phyloP scores from a whole-genome alignment of 2,797 vertebrate genomes.

The Meriones psammophilus region DNA sequence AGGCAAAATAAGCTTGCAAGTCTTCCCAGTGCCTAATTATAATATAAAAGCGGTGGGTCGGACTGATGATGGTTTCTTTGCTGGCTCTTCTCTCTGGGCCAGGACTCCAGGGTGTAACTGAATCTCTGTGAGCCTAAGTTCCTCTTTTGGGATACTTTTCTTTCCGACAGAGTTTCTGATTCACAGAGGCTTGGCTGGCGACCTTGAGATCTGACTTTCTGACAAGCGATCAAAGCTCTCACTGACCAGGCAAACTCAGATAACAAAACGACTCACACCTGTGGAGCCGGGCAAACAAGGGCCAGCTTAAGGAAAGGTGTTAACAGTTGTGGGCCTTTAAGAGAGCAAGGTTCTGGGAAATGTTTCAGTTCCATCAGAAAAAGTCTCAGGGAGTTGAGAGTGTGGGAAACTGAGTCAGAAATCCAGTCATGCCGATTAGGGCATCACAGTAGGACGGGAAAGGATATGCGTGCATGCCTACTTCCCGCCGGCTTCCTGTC shows the following conservation, averaged over 20 bases:
- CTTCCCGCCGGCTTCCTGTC: neutral
- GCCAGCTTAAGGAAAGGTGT: neutral
- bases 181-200: neutral
- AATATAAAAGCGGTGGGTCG: neutral
- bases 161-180: neutral
- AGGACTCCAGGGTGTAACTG: neutral
- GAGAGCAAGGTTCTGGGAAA: neutral
- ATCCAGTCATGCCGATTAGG: neutral
- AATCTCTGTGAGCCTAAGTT: slow-evolving; percentile 40
- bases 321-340: neutral
- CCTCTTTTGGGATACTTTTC: neutral
- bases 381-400: slow-evolving; percentile 16
- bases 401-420: slow-evolving; percentile 40
- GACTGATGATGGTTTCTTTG: neutral
- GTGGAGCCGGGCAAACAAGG: slow-evolving; percentile 17
- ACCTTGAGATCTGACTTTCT: slow-evolving; percentile 16
- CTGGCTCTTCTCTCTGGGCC: neutral
- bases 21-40: neutral
- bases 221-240: slow-evolving; percentile 6
- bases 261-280: neutral
- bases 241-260: neutral
- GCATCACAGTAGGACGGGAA: neutral
- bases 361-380: slow-evolving; percentile 38
- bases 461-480: neutral
- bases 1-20: neutral